Base-by-base conservation (phyloP, 2,113 vertebrate species). In the Callithrix jacchus region DNA sequence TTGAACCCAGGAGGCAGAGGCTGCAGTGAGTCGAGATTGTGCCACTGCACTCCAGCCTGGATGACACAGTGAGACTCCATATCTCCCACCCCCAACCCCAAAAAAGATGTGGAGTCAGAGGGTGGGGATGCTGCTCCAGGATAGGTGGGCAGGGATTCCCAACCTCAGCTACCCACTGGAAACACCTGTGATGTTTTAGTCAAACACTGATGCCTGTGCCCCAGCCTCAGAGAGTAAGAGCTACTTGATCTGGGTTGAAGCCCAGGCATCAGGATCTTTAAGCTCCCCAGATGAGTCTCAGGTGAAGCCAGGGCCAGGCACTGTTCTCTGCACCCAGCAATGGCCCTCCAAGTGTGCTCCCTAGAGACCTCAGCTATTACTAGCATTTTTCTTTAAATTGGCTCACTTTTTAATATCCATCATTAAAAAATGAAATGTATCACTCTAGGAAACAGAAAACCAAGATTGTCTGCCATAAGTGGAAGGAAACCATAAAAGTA, bases 81-180 rank as follows among this genome's bases (percentile, higher is more conserved):
- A 12, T 5, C 61, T 30, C 61, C 12, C 10, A 30, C 12, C 27
- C 2, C 5, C 12, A 52, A 10, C 21, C 54, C 56, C 21, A 23
- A 58, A 61, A 64, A 14, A 12, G 25, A 10, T 0, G 2, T 4
- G 42, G 32, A 13, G 54, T 11, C 32, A 27, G 37, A 87, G 56
- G 58, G 23, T 2, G 3, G 12, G 76, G 58, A 47, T 0, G 42
- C 42, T 5, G 30, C 2, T 68, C 37, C 11, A 6, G 9, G 40
- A 12, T 0, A 32, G 68, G 61, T 3, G 12, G 71, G 52, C 61
- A 10, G 58, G 0, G 0, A 5, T 7, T 42, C 25, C 37, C 40
- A 5, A n/a, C 40, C 84, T 71, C 37, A 21, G 71, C 45, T 40
- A 58, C 2, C 1, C 4, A 5, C n/a, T 27, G 42, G 17, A 76